Conservation (phyloP, 92 coral and sea anemone genomes). For the Umimayanthus kanabou region DNA sequence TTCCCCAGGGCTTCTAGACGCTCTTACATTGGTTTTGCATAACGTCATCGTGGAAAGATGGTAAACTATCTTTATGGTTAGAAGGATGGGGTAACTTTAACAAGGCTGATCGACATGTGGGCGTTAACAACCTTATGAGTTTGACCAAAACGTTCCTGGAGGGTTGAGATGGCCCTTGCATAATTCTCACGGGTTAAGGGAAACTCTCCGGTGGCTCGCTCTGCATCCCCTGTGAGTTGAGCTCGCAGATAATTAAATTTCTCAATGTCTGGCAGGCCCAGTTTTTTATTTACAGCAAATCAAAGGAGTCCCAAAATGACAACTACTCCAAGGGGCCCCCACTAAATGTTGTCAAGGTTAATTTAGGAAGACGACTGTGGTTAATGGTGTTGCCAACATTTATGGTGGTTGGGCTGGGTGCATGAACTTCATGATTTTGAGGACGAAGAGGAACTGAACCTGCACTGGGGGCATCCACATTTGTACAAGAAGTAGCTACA, state of each 20-base stretch:
- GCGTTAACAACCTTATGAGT: constrained; percentile 35
- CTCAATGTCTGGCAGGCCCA: constrained; percentile 38
- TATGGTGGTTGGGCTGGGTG: no score
- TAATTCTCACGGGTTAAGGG: constrained; percentile 44
- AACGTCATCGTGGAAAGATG: constrained; percentile 30
- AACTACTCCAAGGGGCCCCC: constrained; percentile 50
- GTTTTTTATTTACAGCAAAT: constrained; percentile 45
- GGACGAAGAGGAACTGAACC: no score
- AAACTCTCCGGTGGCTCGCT: constrained; percentile 44
- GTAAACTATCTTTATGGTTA: constrained; percentile 4
- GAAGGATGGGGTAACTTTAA: constrained; percentile 20
- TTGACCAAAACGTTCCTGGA: constrained; percentile 47
- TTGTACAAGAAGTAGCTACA: no score
- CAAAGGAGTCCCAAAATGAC: constrained; percentile 54
- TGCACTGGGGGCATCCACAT: no score
- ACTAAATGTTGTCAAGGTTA: constrained; percentile 46
- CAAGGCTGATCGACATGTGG: constrained; percentile 48
- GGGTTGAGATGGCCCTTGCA: constrained; percentile 31
- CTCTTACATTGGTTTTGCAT: constrained; percentile 49
- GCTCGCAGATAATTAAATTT: constrained; percentile 51
- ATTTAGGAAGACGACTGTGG: constrained; percentile 52
- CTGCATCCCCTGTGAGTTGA: constrained; percentile 51
- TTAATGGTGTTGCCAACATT: background rate
- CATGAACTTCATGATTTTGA: no score
- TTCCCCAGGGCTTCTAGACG: constrained; percentile 50